phyloP scores from a whole-genome alignment of 1,140 invertebrate genomes.

The Scaptomyza montana region DNA sequence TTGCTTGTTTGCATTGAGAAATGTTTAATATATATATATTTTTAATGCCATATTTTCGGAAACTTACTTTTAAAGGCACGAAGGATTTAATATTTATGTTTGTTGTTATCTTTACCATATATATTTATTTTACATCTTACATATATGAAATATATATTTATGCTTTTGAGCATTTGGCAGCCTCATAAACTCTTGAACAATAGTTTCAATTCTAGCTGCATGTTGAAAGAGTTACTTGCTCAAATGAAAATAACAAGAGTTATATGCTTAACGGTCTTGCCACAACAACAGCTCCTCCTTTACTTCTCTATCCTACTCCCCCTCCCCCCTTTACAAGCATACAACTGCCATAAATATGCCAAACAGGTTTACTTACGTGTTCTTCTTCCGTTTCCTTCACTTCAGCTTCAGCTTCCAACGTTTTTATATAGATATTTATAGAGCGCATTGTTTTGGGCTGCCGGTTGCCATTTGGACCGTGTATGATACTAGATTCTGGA shows the following conservation, averaged over 20 bases:
- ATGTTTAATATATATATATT: too few species aligned
- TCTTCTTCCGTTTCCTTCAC: constrained; percentile 2
- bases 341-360: constrained; percentile 57
- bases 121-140: neutral
- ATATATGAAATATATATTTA: neutral
- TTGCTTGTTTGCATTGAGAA: too few species aligned
- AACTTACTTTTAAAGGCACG: too few species aligned
- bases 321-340: neutral
- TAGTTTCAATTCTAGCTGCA: constrained; percentile 21
- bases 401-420: neutral
- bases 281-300: constrained; percentile 6
- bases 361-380: constrained; percentile 63
- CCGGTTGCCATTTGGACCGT: constrained; percentile 72
- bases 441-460: constrained; percentile 67
- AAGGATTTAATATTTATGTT: too few species aligned
- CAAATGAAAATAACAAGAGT: constrained; percentile 57
- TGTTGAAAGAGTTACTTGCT: constrained; percentile 37
- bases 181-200: constrained; percentile 25
- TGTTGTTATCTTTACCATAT: too few species aligned
- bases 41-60: too few species aligned
- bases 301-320: neutral
- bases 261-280: constrained; percentile 47
- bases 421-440: constrained; percentile 60
- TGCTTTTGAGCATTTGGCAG: constrained; percentile 22
- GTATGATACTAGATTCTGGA: constrained; percentile 19